Evolutionary conservation across 2,113 vertebrate species (phyloP), one percentile per base, ranked within the genome.

Genomic region (Aleadryas rufinucha): DNA sequence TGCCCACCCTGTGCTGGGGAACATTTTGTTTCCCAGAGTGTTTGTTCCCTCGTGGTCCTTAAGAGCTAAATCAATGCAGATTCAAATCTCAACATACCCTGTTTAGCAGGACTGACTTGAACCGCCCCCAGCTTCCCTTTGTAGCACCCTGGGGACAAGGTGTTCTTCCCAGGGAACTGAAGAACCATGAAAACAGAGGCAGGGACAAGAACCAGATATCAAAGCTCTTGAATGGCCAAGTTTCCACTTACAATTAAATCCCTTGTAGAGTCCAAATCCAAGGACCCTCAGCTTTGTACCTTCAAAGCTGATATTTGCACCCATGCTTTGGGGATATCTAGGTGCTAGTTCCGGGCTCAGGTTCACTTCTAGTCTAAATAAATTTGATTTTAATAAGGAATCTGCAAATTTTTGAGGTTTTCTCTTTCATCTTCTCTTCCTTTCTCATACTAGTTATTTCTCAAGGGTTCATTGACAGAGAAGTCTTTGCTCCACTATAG

Each of bases 401-500:
- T 50, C 26, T 49, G 22, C 24, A 3, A 4, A 10, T 77, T 57
- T 50, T 22, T 54, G 5, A 35, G 4, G 45, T 37, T 77, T 68
- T 66, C n/a, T 56, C n/a, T 71, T 72, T 71, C 39, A 28, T 47
- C 30, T 9, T 74, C 10, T 81, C 63, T 61, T 24, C 59, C 41
- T 50, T 65, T 30, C 47, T 71, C 30, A 28, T 33, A 56, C 13
- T 33, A 33, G 14, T 53, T 47, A 30, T 63, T 56, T 28, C 59
- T 71, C 37, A 16, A 26, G 70, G 16, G 3, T 26, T 89, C 44
- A 30, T 27, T 1, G 4, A 11, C 64, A 63, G 42, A 41, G 33
- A 26, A 41, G 13, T 21, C 50, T 49, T 80, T 47, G 11, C 17
- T 56, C 11, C 37, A 11, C 53, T 0, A 0, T 10, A 66, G 42